Percentiles rank a stretch among this genome's conserved stretches.
Conservation (phyloP, 1,140 invertebrate genomes). For the Oscheius sp. region DNA sequence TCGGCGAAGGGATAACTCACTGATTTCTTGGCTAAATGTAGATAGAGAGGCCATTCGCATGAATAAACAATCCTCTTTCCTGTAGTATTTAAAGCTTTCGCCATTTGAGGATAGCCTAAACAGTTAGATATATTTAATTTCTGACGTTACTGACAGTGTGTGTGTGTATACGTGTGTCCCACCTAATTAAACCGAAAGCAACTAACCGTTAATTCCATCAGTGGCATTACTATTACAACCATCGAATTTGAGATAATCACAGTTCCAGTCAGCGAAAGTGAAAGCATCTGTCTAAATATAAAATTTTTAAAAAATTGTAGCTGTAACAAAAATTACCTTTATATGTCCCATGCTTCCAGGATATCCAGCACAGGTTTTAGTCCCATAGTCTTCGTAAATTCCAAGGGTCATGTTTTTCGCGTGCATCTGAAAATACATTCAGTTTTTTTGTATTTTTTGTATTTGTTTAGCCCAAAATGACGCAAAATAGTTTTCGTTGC, state of each 20-base stretch:
- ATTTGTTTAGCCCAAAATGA: not conserved
- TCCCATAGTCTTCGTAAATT: slow-evolving; percentile 94
- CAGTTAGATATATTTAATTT: slow-evolving; percentile 81
- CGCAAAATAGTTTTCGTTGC: not conserved
- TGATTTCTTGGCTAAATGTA: slow-evolving; percentile 66
- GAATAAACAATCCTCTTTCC: slow-evolving; percentile 90
- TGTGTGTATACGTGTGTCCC: too few species aligned
- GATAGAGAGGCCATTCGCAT: slow-evolving; percentile 81
- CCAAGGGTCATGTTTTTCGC: slow-evolving; percentile 88
- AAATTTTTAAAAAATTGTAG: too few species aligned
- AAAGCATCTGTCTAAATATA: slow-evolving; percentile 73
- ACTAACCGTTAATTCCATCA: not conserved
- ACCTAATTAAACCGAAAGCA: too few species aligned
- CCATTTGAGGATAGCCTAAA: slow-evolving; percentile 82
- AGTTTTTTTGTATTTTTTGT: not conserved
- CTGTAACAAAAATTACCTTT: too few species aligned
- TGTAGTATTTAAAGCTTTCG: slow-evolving; percentile 78
- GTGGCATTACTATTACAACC: slow-evolving; percentile 74
- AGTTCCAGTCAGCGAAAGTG: slow-evolving; percentile 89
- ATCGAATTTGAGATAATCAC: slow-evolving; percentile 93
- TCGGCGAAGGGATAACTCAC: too few species aligned
- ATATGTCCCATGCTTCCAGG: slow-evolving; percentile 76
- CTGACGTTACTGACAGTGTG: too few species aligned
- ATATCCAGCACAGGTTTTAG: slow-evolving; percentile 85
- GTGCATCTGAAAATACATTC: slow-evolving; percentile 72